These are phyloP conservation scores for Drosophila saltans DNA, from an alignment of 1,140 invertebrate species.

Conservation along the genomic window DNA sequence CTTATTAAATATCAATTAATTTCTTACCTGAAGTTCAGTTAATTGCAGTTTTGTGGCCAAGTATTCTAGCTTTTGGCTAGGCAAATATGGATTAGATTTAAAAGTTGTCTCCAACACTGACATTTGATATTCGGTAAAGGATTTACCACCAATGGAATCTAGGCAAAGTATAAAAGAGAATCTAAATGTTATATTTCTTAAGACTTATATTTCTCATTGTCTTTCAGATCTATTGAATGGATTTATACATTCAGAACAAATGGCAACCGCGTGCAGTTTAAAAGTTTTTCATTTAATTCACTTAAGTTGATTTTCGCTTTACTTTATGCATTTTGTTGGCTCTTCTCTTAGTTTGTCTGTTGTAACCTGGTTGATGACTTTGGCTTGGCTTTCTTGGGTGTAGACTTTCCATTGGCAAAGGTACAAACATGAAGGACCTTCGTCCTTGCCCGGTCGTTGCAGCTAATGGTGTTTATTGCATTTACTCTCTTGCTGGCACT, in stretches of 20 bases:
- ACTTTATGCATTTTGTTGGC: slow-evolving; percentile 69
- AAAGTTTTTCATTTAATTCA: slow-evolving; percentile 79
- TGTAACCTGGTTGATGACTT: slow-evolving; percentile 38
- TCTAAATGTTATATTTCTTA: no score
- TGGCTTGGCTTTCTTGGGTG: slow-evolving; percentile 27
- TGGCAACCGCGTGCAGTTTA: slow-evolving; percentile 56
- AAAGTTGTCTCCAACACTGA: not conserved
- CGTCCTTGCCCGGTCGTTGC: slow-evolving; percentile 40
- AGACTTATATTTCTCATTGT: no score
- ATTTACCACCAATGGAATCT: no score
- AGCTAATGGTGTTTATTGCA: slow-evolving; percentile 81
- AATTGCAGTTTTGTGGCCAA: not conserved
- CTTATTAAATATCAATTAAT: not conserved
- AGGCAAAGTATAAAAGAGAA: no score
- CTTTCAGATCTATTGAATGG: slow-evolving; percentile 22
- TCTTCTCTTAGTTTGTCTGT: slow-evolving; percentile 20
- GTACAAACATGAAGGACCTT: slow-evolving; percentile 44
- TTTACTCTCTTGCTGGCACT: slow-evolving; percentile 70
- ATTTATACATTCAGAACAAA: slow-evolving; percentile 54
- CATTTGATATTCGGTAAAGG: not conserved
- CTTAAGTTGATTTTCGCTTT: slow-evolving; percentile 65
- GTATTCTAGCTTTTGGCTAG: not conserved
- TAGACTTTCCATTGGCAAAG: slow-evolving; percentile 50
- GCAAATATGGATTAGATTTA: not conserved
- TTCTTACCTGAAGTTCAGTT: not conserved